Percentiles rank a stretch among this genome's conserved stretches.
These are phyloP conservation scores for Myxocyprinus asiaticus DNA, from an alignment of 2,113 vertebrate genomes.

Conservation along the genomic window DNA sequence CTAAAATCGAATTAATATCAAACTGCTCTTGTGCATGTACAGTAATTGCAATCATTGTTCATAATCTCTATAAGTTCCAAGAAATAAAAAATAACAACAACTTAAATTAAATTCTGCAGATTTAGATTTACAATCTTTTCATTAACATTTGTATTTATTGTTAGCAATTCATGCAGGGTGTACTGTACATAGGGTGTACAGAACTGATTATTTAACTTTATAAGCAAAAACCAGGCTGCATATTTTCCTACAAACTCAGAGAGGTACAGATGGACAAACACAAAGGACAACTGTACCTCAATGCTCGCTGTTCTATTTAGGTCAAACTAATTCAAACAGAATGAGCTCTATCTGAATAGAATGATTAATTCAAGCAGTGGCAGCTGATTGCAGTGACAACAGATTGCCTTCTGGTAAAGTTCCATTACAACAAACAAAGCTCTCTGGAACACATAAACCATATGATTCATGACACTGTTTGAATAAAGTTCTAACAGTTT, in stretches of 20 bases:
- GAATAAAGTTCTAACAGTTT: constrained; percentile 6
- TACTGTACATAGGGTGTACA: not conserved
- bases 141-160: not conserved
- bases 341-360: constrained; percentile 65
- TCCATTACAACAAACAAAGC: constrained; percentile 43
- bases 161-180: not conserved
- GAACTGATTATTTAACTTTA: not conserved
- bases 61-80: not conserved
- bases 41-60: not conserved
- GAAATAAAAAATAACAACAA: not conserved
- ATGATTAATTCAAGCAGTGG: constrained; percentile 74
- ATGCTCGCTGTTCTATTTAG: constrained; percentile 64
- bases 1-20: no score
- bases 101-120: not conserved
- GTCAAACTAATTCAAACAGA: constrained; percentile 70
- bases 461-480: constrained; percentile 32
- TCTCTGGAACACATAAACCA: constrained; percentile 16
- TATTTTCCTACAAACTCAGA: constrained; percentile 21
- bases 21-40: no score
- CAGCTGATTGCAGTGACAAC: constrained; percentile 60
- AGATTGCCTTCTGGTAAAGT: constrained; percentile 55
- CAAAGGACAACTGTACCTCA: constrained; percentile 28
- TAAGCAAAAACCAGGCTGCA: not conserved
- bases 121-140: not conserved
- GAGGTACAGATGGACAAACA: constrained; percentile 29